A percentile compares a stretch with the other conserved stretches of the same genome.
These are phyloP conservation scores for Papilio xuthus DNA, from an alignment of 1,140 invertebrate genomes.

Conservation along the genomic window DNA sequence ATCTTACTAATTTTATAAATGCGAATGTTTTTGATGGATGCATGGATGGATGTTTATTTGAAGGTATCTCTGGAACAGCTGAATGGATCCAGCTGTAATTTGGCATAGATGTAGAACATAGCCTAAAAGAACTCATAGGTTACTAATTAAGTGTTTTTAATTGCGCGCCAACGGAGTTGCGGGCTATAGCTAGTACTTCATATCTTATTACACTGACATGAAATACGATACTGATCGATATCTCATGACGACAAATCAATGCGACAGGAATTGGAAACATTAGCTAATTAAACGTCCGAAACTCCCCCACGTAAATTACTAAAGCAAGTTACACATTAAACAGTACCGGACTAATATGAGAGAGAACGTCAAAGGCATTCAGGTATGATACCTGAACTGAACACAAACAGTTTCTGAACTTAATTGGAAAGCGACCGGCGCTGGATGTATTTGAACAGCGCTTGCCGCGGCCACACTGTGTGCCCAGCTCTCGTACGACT, in stretches of 20 bases:
- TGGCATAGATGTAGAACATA: background rate
- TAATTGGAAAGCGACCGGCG: slow-evolving; percentile 64
- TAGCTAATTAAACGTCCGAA: slow-evolving; percentile 36
- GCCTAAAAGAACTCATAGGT: no score
- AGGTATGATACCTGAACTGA: slow-evolving; percentile 57
- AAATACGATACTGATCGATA: background rate
- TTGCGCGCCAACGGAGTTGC: no score
- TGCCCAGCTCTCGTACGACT: slow-evolving; percentile 53
- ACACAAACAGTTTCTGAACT: slow-evolving; percentile 58
- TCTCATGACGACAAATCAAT: background rate
- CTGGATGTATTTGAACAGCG: slow-evolving; percentile 58
- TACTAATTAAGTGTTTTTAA: no score
- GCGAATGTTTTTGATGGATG: no score
- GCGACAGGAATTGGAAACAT: slow-evolving; percentile 27
- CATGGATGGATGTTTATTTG: no score
- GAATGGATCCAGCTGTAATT: no score
- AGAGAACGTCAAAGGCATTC: slow-evolving; percentile 61
- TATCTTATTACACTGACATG: background rate
- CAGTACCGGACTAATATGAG: slow-evolving; percentile 51
- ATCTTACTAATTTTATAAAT: no score
- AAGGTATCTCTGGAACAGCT: no score
- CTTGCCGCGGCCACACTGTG: slow-evolving; percentile 54
- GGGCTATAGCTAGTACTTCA: no score
- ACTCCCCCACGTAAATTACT: slow-evolving; percentile 39
- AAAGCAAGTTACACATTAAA: slow-evolving; percentile 56